These are phyloP conservation scores for Crenichthys baileyi DNA, from an alignment of 2,797 vertebrate species.

Conservation along the genomic window DNA sequence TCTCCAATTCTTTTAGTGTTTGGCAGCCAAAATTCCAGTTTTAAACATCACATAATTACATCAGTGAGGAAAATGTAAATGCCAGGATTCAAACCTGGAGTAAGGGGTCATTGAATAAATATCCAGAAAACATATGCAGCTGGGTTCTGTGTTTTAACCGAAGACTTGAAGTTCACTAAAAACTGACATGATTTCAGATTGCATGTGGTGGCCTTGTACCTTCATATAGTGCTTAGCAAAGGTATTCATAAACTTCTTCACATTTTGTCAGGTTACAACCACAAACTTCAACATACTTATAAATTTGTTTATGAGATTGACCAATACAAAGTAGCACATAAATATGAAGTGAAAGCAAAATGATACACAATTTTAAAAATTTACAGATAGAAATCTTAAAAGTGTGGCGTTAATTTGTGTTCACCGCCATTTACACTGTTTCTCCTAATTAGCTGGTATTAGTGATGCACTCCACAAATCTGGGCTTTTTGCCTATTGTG, in stretches of 20 bases:
- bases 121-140: neutral
- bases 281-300: neutral
- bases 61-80: constrained; percentile 35
- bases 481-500: neutral
- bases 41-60: constrained; percentile 48
- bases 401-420: neutral
- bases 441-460: neutral
- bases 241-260: neutral
- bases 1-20: constrained; percentile 27
- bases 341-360: neutral
- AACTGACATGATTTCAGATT: neutral
- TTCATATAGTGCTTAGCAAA: neutral
- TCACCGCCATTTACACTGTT: neutral
- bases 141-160: neutral
- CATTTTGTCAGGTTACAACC: neutral
- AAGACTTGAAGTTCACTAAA: neutral
- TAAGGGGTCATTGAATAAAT: neutral
- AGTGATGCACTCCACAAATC: neutral
- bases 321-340: neutral
- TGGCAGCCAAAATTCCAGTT: constrained; percentile 46
- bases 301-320: neutral
- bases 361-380: neutral
- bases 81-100: neutral
- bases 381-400: neutral
- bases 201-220: neutral